Base-by-base conservation (phyloP, 2,113 vertebrate species). In the Xenotilapia leptura region DNA sequence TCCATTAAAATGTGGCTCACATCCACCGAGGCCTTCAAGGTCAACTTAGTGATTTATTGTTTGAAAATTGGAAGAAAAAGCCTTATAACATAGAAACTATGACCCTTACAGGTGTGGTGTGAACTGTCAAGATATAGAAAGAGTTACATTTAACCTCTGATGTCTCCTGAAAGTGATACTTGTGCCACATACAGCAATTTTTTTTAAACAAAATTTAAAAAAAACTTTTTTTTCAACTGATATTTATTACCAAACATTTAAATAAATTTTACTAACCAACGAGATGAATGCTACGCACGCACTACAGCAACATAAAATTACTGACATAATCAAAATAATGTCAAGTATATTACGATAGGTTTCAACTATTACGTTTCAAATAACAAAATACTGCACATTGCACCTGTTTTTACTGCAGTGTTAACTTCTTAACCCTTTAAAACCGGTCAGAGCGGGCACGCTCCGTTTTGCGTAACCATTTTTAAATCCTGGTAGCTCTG, bases 251-350 rank as follows among this genome's bases (percentile, higher is more conserved):
- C 0, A 68, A 40, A 40, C 33, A 68, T 40, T 68, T 65, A 65
- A 65, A 21, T 10, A 5, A 38, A 65, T 38, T 65, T 68, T 40
- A 68, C 62, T 40, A 21, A 68, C 19, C 33, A 65, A 65, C 0
- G 0, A 5, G 0, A 68, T 4, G 19, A 68, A 68, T 13, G 19
- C 33, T 21, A 2, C 0, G 0, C 60, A 38, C 2, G 33, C 33
- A 21, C 62, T 68, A 0, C 19, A 68, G 17, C 6, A 5, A 38
- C 11, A 38, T 68, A 8, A 68, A 1, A 2, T 65, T n/a, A 65
- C 31, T n/a, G 31, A 65, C 60, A 65, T 65, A n/a, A 17, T 58
- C 14, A 33, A 60, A 60, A 33, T 31, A 31, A 58, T 60, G 14
- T 60, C 26, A 1, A 60, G 3, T 62, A 21, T 68, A 68, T 68